A percentile compares a stretch with the other conserved stretches of the same genome.
phyloP scores from a whole-genome alignment of 2,888 invertebrate species.

The Drosophila incognita region DNA sequence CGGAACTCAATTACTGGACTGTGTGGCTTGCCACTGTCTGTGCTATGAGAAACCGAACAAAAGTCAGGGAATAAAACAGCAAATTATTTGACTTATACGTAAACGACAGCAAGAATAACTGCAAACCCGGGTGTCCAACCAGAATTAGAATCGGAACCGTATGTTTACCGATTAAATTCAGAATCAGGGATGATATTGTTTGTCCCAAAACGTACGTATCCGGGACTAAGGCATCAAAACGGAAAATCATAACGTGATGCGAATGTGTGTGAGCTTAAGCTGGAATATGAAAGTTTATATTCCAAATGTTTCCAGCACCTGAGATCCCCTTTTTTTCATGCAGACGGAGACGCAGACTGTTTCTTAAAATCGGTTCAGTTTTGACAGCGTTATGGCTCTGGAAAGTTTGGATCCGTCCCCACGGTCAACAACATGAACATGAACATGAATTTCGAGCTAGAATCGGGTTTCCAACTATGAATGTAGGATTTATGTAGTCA shows the following conservation, averaged over 20 bases:
- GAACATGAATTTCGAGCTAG: not conserved
- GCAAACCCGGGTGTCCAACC: not conserved
- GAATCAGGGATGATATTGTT: not conserved
- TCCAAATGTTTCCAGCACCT: not conserved
- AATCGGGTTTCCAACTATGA: not conserved
- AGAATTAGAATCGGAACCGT: not conserved
- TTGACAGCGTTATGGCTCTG: not conserved
- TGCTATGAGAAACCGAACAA: not conserved
- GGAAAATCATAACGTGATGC: not conserved
- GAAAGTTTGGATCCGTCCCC: not conserved
- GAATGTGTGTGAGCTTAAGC: too few species aligned
- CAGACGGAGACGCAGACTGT: not conserved
- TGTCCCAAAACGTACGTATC: not conserved
- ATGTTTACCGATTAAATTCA: not conserved
- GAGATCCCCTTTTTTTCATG: not conserved
- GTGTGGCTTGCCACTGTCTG: slow-evolving; percentile 1
- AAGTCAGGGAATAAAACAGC: not conserved
- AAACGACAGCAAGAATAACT: not conserved
- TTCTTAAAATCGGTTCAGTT: not conserved
- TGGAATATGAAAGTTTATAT: too few species aligned
- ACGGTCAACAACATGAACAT: too few species aligned
- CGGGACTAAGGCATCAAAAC: not conserved
- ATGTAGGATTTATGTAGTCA: not conserved
- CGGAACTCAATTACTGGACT: not conserved
- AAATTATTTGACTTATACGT: not conserved